Evolutionary conservation across 2,113 vertebrate genomes (phyloP), one percentile per base, ranked within the genome.

Genomic region (Neodon shergylaensis): DNA sequence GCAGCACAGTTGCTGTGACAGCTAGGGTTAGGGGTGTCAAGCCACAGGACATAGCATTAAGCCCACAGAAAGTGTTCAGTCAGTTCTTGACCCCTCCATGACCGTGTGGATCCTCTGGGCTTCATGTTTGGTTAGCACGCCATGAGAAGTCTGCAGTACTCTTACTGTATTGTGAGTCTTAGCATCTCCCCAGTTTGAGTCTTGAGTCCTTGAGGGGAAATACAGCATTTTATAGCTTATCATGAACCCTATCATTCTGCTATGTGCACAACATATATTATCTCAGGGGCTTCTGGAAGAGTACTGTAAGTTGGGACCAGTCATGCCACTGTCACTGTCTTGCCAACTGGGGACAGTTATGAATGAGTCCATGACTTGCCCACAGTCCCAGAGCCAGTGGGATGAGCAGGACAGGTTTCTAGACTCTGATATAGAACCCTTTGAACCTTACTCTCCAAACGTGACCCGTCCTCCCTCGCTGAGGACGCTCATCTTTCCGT

Each of bases 1-100:
- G 8, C 2, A 44, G 86, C 52, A 78, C 77, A 84, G 83, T 5
- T 76, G 33, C 7, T 76, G 26, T 83, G 44, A 61, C 17, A n/a
- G 21, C 49, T 39, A 2, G 26, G 22, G 42, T 31, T 36, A 9
- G 83, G 68, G 24, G 47, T 95, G 61, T 52, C 42, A 96, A 93
- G 61, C 90, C 93, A 61, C 88, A 87, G 49, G 36, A 92, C 44
- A 65, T 12, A 70, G 74, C 0, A 10, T 83, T 42, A 13, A 7
- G 39, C 26, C 94, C 66, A 72, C 83, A 83, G 83, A 93, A 96
- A 86, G 58, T 77, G 16, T 61, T 95, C 74, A 16, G 12, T 78
- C 42, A 79, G 31, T 3, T 52, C 33, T 36, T 54, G 68, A 54
- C 49, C 58, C 78, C 22, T 85, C 49, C 36, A 66, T 47, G 66